A percentile compares a stretch with the other conserved stretches of the same genome.
phyloP scores from a whole-genome alignment of 2,797 vertebrate genomes.

The Halcyon badia region DNA sequence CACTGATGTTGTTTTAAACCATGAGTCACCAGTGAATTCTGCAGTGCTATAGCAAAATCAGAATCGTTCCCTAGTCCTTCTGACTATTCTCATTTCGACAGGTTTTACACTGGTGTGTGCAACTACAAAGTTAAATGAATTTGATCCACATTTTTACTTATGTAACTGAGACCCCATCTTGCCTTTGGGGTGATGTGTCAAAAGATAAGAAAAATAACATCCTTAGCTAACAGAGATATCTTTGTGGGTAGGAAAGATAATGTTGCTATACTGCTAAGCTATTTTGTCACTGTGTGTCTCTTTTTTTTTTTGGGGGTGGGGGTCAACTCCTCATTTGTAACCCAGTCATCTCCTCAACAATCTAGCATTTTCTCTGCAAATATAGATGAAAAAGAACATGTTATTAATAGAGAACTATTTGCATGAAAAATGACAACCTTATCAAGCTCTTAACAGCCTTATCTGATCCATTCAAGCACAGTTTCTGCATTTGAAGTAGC shows the following conservation, averaged over 20 bases:
- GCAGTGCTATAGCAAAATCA: not conserved
- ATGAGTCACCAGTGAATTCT: not conserved
- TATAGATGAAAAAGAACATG: not conserved
- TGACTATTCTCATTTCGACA: not conserved
- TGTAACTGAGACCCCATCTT: not conserved
- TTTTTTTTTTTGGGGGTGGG: not conserved
- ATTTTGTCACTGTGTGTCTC: not conserved
- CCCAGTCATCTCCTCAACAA: not conserved
- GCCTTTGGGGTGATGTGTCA: not conserved
- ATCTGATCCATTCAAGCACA: not conserved
- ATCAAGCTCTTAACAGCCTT: not conserved
- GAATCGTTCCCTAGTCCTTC: not conserved
- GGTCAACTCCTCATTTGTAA: not conserved
- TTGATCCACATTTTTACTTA: not conserved
- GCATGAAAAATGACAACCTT: constrained; percentile 26
- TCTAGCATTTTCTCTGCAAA: not conserved
- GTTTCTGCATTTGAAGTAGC: not conserved
- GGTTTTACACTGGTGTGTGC: not conserved
- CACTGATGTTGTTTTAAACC: not conserved
- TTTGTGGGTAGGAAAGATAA: not conserved
- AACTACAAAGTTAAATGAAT: not conserved
- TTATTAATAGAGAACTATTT: constrained; percentile 22
- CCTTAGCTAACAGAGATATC: not conserved
- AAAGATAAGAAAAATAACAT: constrained; percentile 32
- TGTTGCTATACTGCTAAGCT: not conserved